phyloP scores from a whole-genome alignment of 23 tunicate species.

The Phallusia fumigata region DNA sequence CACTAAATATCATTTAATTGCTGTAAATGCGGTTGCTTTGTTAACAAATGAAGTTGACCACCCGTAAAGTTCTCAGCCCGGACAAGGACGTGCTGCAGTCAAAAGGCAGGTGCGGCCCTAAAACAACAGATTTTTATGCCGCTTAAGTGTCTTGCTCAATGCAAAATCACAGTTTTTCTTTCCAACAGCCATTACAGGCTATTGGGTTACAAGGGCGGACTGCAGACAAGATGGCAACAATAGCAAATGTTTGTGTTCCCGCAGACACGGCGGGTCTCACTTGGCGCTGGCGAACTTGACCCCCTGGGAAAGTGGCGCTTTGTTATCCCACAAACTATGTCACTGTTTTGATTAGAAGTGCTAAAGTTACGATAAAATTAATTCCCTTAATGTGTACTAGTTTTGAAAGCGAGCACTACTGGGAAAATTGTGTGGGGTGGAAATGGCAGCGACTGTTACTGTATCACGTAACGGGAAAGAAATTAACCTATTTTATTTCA shows the following conservation, averaged over 20 bases:
- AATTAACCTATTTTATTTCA: slow-evolving; percentile 4
- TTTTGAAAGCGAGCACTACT: not conserved
- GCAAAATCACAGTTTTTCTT: not conserved
- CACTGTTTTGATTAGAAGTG: too few relatives aligned
- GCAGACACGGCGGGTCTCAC: not conserved
- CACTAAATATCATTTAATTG: too few relatives aligned
- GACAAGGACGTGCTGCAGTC: not conserved
- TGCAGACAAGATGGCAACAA: slow-evolving; percentile 9
- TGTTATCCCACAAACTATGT: too few relatives aligned
- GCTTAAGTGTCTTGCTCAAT: not conserved
- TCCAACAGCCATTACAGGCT: not conserved
- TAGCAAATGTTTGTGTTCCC: not conserved
- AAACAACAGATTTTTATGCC: not conserved
- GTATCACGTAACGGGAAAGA: not conserved
- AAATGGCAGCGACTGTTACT: not conserved
- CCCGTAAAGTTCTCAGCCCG: not conserved
- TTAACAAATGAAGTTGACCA: not conserved
- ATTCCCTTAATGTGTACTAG: too few relatives aligned
- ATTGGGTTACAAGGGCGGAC: not conserved
- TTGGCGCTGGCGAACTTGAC: slow-evolving; percentile 1
- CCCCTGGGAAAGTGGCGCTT: not conserved
- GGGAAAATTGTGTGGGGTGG: not conserved
- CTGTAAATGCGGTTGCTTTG: too few relatives aligned
- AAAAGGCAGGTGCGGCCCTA: not conserved
- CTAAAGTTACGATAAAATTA: too few relatives aligned